Conservation (phyloP, 2,797 vertebrate species). For the Tapera naevia region DNA sequence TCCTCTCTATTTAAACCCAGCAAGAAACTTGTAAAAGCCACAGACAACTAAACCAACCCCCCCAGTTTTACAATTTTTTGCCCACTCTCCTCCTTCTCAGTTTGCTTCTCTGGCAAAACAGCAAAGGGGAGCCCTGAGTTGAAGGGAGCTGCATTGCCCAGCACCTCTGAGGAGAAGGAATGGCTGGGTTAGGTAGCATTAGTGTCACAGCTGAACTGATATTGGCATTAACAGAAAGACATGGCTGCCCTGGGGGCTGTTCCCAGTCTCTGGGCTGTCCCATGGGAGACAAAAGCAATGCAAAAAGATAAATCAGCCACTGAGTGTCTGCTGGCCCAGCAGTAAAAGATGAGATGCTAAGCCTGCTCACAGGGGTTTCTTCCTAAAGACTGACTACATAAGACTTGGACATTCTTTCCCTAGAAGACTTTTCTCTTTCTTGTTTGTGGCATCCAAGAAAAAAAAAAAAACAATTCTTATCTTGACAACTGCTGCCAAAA, state of each 20-base stretch:
- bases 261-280: neutral
- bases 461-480: neutral
- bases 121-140: neutral
- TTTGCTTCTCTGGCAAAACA: neutral
- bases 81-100: neutral
- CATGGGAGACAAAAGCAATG: neutral
- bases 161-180: neutral
- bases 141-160: rapidly evolving
- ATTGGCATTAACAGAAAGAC: rapidly evolving
- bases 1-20: neutral
- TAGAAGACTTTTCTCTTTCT: neutral
- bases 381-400: rapidly evolving
- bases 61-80: neutral
- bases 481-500: neutral
- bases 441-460: neutral
- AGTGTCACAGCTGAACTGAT: neutral
- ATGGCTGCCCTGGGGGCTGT: neutral
- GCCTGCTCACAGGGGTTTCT: neutral
- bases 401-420: neutral
- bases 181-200: rapidly evolving
- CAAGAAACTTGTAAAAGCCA: neutral
- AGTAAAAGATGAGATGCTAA: neutral
- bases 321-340: neutral
- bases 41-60: neutral
- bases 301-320: neutral